Conservation (phyloP, 92 coral and sea anemone genomes). For the Zoanthus gigantus region DNA sequence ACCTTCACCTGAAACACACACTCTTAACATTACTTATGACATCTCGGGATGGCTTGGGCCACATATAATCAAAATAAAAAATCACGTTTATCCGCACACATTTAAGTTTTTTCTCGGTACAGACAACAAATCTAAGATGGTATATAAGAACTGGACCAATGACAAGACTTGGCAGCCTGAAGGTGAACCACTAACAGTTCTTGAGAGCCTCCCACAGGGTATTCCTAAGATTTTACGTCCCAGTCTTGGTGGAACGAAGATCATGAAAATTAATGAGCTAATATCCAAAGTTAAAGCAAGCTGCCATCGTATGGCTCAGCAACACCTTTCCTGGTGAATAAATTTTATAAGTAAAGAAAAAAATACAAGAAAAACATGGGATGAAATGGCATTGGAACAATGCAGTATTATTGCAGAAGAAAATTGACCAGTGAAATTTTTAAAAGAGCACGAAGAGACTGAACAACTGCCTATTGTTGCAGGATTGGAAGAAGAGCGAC, state of each 20-base stretch:
- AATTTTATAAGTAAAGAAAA: background rate
- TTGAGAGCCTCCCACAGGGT: constrained; percentile 32
- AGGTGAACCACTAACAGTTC: constrained; percentile 3
- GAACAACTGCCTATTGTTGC: background rate
- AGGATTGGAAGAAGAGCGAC: background rate
- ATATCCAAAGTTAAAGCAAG: background rate
- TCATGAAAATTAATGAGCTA: background rate
- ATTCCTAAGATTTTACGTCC: constrained; percentile 20
- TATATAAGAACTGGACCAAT: constrained; percentile 35
- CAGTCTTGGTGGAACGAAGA: background rate
- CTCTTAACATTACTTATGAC: background rate
- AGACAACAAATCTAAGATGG: constrained; percentile 36
- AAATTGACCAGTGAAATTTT: background rate
- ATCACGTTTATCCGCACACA: constrained; percentile 5
- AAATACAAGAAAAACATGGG: background rate
- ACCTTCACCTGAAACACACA: constrained; percentile 39
- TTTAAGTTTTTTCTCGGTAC: constrained; percentile 50
- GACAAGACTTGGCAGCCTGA: constrained; percentile 40
- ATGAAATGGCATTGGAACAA: background rate
- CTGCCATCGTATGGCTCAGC: background rate
- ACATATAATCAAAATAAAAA: background rate
- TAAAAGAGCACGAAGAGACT: background rate
- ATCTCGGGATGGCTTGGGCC: background rate
- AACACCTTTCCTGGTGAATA: constrained; percentile 6
- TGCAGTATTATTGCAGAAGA: background rate